These are phyloP conservation scores for Anthophora plumipes DNA, from an alignment of 2,888 invertebrate genomes.

Conservation along the genomic window DNA sequence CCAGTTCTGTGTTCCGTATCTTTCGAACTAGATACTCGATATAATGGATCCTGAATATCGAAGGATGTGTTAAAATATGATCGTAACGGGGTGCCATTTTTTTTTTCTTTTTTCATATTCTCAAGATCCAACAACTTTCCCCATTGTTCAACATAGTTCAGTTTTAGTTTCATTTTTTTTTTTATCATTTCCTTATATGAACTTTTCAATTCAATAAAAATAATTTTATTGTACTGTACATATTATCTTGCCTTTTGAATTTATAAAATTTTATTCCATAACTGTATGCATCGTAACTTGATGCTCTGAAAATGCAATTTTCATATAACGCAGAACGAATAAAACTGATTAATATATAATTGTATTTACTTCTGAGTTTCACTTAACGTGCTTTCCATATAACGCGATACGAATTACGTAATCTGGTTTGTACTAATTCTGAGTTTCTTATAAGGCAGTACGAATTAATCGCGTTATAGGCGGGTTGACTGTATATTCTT, in stretches of 20 bases:
- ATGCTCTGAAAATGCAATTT: neutral
- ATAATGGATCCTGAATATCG: conserved; percentile 91
- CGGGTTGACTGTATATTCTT: too few relatives aligned
- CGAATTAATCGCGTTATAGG: neutral
- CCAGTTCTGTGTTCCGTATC: conserved; percentile 90
- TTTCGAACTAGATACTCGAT: conserved; percentile 94
- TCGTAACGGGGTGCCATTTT: neutral
- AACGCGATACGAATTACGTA: too few relatives aligned
- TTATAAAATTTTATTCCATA: neutral
- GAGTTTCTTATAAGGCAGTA: too few relatives aligned
- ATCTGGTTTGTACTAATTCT: too few relatives aligned
- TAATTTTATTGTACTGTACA: too few relatives aligned
- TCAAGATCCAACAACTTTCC: neutral
- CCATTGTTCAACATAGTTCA: neutral
- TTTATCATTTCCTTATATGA: neutral
- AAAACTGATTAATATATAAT: neutral
- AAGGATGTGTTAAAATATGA: conserved; percentile 36
- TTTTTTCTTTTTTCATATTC: neutral
- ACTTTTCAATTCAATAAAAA: neutral
- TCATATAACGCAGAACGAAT: neutral
- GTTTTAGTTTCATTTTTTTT: neutral
- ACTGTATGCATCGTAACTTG: neutral
- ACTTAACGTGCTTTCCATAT: neutral
- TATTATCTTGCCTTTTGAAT: neutral
- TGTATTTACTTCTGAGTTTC: neutral